phyloP scores from a whole-genome alignment of 2,113 vertebrate genomes.

The Sceloporus undulatus region DNA sequence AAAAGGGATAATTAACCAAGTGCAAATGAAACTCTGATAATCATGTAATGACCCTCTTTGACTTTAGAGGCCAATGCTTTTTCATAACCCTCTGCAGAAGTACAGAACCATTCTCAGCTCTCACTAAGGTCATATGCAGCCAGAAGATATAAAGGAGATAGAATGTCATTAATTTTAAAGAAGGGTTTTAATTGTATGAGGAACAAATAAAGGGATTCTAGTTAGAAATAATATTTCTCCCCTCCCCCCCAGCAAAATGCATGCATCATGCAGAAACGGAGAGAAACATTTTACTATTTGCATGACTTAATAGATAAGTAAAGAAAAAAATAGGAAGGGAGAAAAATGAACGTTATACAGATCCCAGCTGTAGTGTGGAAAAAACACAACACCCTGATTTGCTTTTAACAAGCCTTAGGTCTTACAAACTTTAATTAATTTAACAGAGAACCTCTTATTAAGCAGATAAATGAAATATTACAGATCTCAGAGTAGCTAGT shows the following conservation, averaged over 20 bases:
- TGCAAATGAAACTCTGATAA: slow-evolving; percentile 48
- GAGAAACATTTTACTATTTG: background rate
- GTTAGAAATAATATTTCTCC: background rate
- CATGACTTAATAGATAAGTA: background rate
- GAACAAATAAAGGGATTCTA: background rate
- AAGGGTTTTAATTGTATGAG: background rate
- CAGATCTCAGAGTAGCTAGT: background rate
- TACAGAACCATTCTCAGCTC: background rate
- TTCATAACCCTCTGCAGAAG: slow-evolving; percentile 3
- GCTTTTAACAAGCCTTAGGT: background rate
- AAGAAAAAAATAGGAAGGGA: background rate
- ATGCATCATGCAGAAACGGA: no score
- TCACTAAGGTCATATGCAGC: slow-evolving; percentile 25
- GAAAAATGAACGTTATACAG: background rate
- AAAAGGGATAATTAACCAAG: slow-evolving; percentile 50
- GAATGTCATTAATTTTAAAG: background rate
- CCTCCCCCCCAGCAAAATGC: background rate
- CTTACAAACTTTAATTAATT: background rate
- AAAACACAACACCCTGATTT: background rate
- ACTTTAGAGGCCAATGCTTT: slow-evolving; percentile 42
- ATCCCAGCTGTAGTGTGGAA: background rate
- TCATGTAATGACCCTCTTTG: slow-evolving; percentile 26
- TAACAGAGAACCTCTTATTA: background rate
- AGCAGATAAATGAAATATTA: background rate
- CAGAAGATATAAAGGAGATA: background rate